Evolutionary conservation across 2,113 vertebrate genomes (phyloP).

Genomic region (Petrocephalus zakoni): DNA sequence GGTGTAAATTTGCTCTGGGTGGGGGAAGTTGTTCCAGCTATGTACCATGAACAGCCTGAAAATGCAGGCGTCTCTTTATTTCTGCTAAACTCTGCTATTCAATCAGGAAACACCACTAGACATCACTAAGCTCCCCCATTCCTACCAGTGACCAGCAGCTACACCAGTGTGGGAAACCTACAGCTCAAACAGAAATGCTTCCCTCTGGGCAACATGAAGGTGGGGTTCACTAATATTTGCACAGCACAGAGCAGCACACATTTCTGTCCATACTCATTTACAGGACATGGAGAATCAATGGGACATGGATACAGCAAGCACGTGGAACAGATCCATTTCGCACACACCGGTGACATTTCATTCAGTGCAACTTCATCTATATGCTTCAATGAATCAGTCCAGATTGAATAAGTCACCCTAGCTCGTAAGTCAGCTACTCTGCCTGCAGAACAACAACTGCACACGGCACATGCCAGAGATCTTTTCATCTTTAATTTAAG

Average conservation of each 20-base stretch:
- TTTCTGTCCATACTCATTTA: not conserved
- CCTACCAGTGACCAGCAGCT: not conserved
- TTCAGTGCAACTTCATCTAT: not conserved
- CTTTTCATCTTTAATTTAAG: not conserved
- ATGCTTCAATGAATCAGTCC: not conserved
- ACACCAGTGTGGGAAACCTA: not conserved
- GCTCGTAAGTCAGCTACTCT: not conserved
- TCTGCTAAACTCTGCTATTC: not conserved
- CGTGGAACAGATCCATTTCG: not conserved
- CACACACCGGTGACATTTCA: not conserved
- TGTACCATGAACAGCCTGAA: not conserved
- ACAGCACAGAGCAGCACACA: not conserved
- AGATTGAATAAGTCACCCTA: not conserved
- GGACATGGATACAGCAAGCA: not conserved
- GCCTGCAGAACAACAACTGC: not conserved
- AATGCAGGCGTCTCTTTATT: not conserved
- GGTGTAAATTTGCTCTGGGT: not conserved
- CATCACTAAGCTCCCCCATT: not conserved
- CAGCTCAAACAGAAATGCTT: not conserved
- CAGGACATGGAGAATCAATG: not conserved
- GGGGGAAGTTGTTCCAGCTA: too few relatives aligned
- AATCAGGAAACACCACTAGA: not conserved
- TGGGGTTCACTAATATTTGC: not conserved
- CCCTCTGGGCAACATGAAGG: not conserved
- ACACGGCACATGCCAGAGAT: not conserved